Evolutionary conservation across 2,888 invertebrate species (phyloP).

Genomic region (Drosophila birchii): DNA sequence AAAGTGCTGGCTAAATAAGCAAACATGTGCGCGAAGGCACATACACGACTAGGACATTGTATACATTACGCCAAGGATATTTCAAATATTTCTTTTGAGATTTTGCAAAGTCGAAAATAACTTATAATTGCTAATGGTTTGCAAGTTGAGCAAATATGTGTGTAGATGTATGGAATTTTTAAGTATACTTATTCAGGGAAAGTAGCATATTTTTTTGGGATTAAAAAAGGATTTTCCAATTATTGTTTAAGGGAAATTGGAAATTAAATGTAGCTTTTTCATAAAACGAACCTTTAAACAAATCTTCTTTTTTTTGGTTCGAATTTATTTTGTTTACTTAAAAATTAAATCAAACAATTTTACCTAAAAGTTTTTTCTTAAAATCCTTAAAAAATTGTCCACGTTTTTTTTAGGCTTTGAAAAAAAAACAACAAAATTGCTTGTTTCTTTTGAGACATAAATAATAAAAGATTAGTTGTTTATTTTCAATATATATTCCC

Average conservation of each 20-base stretch:
- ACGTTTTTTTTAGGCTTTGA: background rate
- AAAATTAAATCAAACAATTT: no score
- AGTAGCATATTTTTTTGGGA: background rate
- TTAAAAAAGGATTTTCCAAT: background rate
- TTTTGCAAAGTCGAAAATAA: constrained; percentile 12
- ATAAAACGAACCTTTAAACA: no score
- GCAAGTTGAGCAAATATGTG: constrained; percentile 1
- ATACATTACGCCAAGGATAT: constrained; percentile 27
- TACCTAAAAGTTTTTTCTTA: no score
- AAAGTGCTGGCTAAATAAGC: constrained; percentile 27
- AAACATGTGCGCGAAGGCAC: constrained; percentile 28
- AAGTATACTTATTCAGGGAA: background rate
- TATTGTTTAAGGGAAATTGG: no score
- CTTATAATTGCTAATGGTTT: constrained; percentile 20
- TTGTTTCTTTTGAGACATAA: background rate
- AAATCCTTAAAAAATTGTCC: no score
- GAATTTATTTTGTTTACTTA: no score
- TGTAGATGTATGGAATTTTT: constrained; percentile 1
- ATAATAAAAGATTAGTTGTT: no score
- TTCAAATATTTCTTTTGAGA: constrained; percentile 30
- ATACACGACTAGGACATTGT: constrained; percentile 28
- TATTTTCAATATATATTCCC: background rate
- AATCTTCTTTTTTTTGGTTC: no score
- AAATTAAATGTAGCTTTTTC: background rate
- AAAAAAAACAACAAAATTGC: background rate